Base-by-base conservation (phyloP, 2,888 invertebrate species). In the Epinotia ramella region DNA sequence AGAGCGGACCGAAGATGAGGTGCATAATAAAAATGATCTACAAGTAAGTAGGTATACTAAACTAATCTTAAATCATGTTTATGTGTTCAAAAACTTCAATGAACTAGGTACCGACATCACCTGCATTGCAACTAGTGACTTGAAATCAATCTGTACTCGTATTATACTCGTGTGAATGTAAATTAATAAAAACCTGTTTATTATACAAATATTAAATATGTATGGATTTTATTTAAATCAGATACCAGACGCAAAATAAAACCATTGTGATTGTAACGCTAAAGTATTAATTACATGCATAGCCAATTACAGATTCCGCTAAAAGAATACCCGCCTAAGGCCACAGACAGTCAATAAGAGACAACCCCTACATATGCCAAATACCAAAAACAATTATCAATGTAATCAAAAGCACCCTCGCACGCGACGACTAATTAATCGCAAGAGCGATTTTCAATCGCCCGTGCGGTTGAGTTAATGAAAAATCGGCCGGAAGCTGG, bases 391-490 rank as follows among this genome's bases (percentile, higher is more conserved):
- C 90, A 91, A 91, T 92, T 90, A 89, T 86, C 88, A 82, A 83
- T 84, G 85, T 86, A 89, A 91, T 91, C 88, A 89, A 88, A 88
- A 83, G 85, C 83, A 83, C 88, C 89, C 91, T 86, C 80, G 84
- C 87, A 84, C 81, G 81, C 84, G 87, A 89, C 90, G 89, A 91
- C 93, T 92, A 91, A 93, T 93, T 93, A 90, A 81, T 86, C 92
- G 92, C 88, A 83, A 86, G 90, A 89, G 80, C 87, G 86, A 86
- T 79, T 89, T 88, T 89, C 91, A 91, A 87, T 86, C 88, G 80
- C 77, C 68, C 73, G 79, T 81, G 84, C 86, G 87, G 86, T 86
- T 81, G 84, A 86, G 88, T 90, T 91, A 89, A 91, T 92, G 92
- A 93, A 93, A 93, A 93, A 93, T 92, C 86, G 87, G 77, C 87